Base-by-base conservation (phyloP, 2,888 invertebrate genomes). In the Dryomyza anilis region DNA sequence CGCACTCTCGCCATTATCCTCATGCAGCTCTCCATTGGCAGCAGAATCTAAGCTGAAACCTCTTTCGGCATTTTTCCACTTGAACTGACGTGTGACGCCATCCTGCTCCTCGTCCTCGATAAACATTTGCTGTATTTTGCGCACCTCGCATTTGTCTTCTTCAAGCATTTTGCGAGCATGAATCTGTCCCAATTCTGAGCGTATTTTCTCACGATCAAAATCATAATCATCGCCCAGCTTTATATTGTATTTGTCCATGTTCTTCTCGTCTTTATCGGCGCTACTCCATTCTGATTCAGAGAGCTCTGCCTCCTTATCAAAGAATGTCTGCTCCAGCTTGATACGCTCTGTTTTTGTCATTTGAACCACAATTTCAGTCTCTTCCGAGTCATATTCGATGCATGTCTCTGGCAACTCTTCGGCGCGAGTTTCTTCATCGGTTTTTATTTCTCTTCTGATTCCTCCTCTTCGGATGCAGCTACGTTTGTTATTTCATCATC, bases 251-350 rank as follows among this genome's bases (percentile, higher is more conserved):
- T 87, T 85, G 78, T 96, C 95, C 74, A 92, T 81, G 63, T 88
- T 89, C 36, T 87, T 87, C 82, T 95, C 94, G 80, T 95, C 94
- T 82, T 93, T 96, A 76, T 95, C 95, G 0, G 89, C 95, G 52
- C 94, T 94, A 0, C 89, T 94, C 89, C 91, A 93, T 71, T 95
- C 95, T 2, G 93, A 94, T 76, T 95, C 96, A 0, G 95, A 94
- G 33, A 97, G 83, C 76, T 96, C 96, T 0, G 96, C 96, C 83
- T 97, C 96, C 43, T 90, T 87, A 71, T 97, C 96, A 61, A 96
- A 86, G 85, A 94, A 97, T 58, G 92, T 91, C 1, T 85, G 82
- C 0, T 86, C 86, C 58, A 87, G 87, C 33, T 80, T 76, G 72
- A 78, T 63, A 71, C 80, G 73, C 46, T 80, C 81, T 27, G 76